Evolutionary conservation across 2,797 vertebrate genomes (phyloP).

Genomic region (Micrastur ruficollis): DNA sequence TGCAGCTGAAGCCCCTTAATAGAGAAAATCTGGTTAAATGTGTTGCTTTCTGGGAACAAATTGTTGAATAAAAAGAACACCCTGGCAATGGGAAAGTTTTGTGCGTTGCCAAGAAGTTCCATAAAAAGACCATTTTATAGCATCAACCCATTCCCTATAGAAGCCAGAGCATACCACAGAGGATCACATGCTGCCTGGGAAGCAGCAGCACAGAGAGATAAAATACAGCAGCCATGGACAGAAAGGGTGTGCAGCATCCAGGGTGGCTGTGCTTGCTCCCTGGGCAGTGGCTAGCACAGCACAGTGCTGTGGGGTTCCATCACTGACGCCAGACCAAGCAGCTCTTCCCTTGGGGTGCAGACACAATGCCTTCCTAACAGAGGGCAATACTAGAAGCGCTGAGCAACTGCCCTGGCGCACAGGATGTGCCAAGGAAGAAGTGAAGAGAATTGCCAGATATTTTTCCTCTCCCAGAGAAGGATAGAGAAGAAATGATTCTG

Average conservation of each 20-base stretch:
- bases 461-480: not conserved
- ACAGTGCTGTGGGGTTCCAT: not conserved
- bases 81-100: conserved; percentile 18
- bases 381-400: not conserved
- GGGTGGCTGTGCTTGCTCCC: not conserved
- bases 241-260: not conserved
- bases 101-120: conserved; percentile 3
- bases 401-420: not conserved
- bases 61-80: conserved; percentile 36
- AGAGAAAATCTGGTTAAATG: conserved; percentile 64
- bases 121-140: not conserved
- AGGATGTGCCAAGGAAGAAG: not conserved
- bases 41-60: conserved; percentile 59
- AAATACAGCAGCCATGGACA: not conserved
- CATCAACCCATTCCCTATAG: not conserved
- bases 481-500: not conserved
- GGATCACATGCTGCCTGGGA: not conserved
- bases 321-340: not conserved
- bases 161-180: not conserved
- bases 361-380: not conserved
- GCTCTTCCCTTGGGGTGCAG: not conserved
- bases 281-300: rapidly evolving
- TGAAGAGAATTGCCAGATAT: not conserved
- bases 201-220: not conserved
- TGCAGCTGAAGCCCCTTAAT: conserved; percentile 60